phyloP scores from a whole-genome alignment of 2,113 vertebrate genomes.

The Eidolon helvum region DNA sequence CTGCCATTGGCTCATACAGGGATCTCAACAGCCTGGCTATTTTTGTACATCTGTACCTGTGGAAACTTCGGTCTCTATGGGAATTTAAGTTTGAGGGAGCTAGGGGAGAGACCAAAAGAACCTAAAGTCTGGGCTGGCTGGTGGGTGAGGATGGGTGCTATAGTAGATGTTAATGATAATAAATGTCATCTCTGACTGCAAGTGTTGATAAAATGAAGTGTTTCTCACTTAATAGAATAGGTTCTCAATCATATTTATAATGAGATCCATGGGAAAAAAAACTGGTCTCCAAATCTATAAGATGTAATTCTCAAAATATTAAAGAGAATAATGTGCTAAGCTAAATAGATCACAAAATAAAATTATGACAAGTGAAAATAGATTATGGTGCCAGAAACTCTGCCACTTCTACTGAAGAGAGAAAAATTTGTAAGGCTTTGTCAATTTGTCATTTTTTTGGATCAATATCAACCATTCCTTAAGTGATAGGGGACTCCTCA shows the following conservation, averaged over 20 bases:
- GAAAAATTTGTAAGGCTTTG: conserved; percentile 5
- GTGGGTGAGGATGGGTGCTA: background rate
- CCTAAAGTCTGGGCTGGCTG: background rate
- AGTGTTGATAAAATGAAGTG: background rate
- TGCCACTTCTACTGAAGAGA: background rate
- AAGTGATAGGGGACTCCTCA: background rate
- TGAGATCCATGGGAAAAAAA: background rate
- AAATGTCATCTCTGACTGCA: background rate
- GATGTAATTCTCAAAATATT: conserved; percentile 40
- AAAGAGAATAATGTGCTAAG: background rate
- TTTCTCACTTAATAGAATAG: background rate
- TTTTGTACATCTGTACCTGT: background rate
- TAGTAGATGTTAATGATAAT: background rate
- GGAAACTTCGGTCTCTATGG: background rate
- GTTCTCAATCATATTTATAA: background rate
- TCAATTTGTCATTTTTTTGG: background rate
- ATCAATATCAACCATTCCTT: background rate
- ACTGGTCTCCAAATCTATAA: background rate
- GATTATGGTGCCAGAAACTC: background rate
- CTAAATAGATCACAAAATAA: conserved; percentile 17
- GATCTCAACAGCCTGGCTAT: background rate
- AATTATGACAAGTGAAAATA: background rate
- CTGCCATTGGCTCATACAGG: background rate
- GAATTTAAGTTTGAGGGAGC: background rate
- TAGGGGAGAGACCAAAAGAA: background rate